A percentile compares a stretch with the other conserved stretches of the same genome.
These are phyloP conservation scores for Heliconius ethilla DNA, from an alignment of 2,888 invertebrate species.

Conservation along the genomic window DNA sequence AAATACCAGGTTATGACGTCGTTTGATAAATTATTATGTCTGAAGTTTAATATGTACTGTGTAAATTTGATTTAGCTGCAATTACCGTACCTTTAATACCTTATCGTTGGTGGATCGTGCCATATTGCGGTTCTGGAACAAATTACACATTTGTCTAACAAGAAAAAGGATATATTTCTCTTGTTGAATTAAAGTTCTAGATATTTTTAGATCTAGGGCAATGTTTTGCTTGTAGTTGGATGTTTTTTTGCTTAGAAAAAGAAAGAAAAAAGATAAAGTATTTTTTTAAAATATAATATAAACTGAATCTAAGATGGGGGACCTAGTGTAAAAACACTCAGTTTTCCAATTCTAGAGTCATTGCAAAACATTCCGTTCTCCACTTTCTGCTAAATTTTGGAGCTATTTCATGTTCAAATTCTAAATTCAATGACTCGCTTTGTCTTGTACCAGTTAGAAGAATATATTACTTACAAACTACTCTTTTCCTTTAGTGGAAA, in stretches of 20 bases:
- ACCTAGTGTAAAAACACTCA: background rate
- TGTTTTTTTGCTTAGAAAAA: background rate
- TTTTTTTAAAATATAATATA: too few species aligned
- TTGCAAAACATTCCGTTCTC: too few species aligned
- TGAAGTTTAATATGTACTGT: slow-evolving; percentile 22
- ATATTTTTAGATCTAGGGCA: slow-evolving; percentile 13
- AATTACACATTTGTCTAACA: slow-evolving; percentile 11
- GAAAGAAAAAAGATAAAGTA: too few species aligned
- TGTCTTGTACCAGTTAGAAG: too few species aligned
- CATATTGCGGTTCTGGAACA: background rate
- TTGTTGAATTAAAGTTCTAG: background rate
- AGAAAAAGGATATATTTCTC: slow-evolving; percentile 7
- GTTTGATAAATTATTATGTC: slow-evolving; percentile 23
- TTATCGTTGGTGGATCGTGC: slow-evolving; percentile 1
- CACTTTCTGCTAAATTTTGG: too few species aligned
- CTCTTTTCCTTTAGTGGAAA: background rate
- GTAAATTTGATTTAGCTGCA: slow-evolving; percentile 24
- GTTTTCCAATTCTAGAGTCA: too few species aligned
- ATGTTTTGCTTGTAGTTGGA: background rate
- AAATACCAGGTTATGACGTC: slow-evolving; percentile 21
- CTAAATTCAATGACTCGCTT: too few species aligned
- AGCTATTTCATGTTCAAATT: too few species aligned
- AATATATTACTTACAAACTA: too few species aligned
- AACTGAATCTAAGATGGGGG: too few species aligned
- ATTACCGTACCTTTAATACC: slow-evolving; percentile 14